Percentiles rank a stretch among this genome's conserved stretches.
Evolutionary conservation across 2,113 vertebrate species (phyloP).

Genomic region (Panthera uncia): DNA sequence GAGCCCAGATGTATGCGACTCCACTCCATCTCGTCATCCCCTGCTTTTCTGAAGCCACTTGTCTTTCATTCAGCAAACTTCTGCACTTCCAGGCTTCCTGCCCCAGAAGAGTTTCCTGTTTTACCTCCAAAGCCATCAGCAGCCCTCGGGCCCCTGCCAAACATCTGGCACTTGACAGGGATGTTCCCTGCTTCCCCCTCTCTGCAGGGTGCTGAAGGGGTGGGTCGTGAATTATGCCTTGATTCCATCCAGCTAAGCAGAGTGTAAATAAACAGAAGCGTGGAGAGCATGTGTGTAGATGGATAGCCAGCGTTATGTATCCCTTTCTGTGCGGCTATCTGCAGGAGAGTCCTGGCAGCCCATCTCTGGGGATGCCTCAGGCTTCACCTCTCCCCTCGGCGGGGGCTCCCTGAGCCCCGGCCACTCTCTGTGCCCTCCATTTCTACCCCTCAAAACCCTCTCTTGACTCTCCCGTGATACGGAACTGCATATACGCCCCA

Average conservation of each 20-base stretch:
- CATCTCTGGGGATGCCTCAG: conserved; percentile 71
- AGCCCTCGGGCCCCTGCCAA: conserved; percentile 54
- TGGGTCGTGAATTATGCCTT: conserved; percentile 79
- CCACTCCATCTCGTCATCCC: not conserved
- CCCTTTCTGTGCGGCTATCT: conserved; percentile 59
- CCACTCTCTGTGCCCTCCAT: not conserved
- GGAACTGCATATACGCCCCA: not conserved
- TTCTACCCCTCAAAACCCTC: not conserved
- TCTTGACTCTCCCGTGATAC: not conserved
- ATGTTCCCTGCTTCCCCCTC: conserved; percentile 77
- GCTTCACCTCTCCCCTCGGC: not conserved
- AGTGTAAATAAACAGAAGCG: conserved; percentile 81
- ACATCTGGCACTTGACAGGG: conserved; percentile 82
- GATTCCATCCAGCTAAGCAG: conserved; percentile 76
- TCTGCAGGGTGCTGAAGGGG: conserved; percentile 64
- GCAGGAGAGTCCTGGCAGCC: conserved; percentile 67
- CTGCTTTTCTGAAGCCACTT: not conserved
- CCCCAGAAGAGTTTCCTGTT: conserved; percentile 61
- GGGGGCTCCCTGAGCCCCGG: not conserved
- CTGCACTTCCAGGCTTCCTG: conserved; percentile 57
- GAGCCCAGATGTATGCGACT: not conserved
- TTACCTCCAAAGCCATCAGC: conserved; percentile 66
- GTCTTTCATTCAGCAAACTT: conserved; percentile 37
- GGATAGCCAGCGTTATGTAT: not conserved
- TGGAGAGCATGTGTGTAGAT: conserved; percentile 71